Percentiles rank a stretch among this genome's conserved stretches.
Evolutionary conservation across 92 coral and sea anemone genomes (phyloP).

Genomic region (Epizoanthus scotinus): DNA sequence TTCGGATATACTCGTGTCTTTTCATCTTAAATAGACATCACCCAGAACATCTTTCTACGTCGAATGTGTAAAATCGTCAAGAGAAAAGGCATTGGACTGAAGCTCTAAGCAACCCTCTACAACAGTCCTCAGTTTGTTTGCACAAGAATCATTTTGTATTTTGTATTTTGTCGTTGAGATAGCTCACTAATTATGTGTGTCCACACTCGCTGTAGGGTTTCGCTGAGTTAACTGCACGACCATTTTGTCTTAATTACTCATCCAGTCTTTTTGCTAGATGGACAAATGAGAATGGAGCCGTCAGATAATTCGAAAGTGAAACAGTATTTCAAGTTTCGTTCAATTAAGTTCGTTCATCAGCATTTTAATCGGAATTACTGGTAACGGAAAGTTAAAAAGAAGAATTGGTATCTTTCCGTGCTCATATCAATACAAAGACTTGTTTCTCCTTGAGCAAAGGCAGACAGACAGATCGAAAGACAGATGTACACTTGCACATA

Average conservation of each 20-base stretch:
- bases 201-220: slow-evolving; percentile 1
- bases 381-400: neutral
- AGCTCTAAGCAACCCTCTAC: neutral
- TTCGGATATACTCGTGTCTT: no score
- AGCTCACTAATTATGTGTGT: neutral
- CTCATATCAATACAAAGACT: no score
- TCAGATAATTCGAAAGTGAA: neutral
- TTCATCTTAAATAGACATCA: no score
- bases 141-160: neutral
- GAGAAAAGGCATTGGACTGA: neutral
- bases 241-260: neutral
- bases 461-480: no score
- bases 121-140: neutral
- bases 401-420: no score
- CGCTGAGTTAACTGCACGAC: neutral
- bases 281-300: neutral
- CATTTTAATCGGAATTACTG: neutral
- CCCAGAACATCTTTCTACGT: no score
- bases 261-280: neutral
- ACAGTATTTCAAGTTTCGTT: no score
- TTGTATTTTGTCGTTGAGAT: neutral
- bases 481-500: no score
- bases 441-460: no score
- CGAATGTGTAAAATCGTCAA: no score
- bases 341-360: no score